Percentiles rank a stretch among this genome's conserved stretches.
Evolutionary conservation across 2,888 invertebrate genomes (phyloP).

Genomic region (Cartodere bifasciata): DNA sequence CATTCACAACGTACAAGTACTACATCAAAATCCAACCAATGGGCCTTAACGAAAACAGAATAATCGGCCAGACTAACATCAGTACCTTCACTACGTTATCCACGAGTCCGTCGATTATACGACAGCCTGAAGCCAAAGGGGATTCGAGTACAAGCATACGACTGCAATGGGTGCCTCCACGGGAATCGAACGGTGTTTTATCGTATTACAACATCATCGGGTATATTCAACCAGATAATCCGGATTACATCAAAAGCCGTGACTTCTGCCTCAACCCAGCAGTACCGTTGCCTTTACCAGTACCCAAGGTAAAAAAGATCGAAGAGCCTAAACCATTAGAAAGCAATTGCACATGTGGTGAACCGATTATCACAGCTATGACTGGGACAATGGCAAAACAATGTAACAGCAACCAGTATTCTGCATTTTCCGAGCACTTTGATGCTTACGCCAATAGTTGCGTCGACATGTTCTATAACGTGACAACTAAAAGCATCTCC

Average conservation of each 20-base stretch:
- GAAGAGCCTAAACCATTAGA: slow-evolving; percentile 23
- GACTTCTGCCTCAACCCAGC: slow-evolving; percentile 21
- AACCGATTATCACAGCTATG: slow-evolving; percentile 1
- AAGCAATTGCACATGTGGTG: slow-evolving; percentile 7
- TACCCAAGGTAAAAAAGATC: slow-evolving; percentile 3
- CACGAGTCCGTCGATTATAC: slow-evolving; percentile 39
- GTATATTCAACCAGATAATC: slow-evolving; percentile 18
- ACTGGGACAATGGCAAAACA: no score
- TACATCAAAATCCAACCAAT: slow-evolving; percentile 44
- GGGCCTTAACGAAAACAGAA: slow-evolving; percentile 37
- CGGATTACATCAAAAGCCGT: slow-evolving; percentile 14
- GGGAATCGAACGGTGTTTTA: slow-evolving; percentile 28
- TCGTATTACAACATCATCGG: slow-evolving; percentile 30
- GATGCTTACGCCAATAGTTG: no score
- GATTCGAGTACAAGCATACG: slow-evolving; percentile 30
- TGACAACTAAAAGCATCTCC: no score
- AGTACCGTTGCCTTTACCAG: no score
- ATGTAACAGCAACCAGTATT: no score
- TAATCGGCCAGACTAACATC: slow-evolving; percentile 48
- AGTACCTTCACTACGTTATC: slow-evolving; percentile 51
- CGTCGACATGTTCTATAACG: no score
- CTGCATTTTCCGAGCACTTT: no score
- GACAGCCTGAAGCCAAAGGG: slow-evolving; percentile 23
- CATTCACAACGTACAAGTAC: slow-evolving; percentile 58
- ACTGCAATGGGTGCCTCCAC: slow-evolving; percentile 48